These are phyloP conservation scores for Ceryle rudis DNA, from an alignment of 2,797 vertebrate genomes.

Conservation along the genomic window DNA sequence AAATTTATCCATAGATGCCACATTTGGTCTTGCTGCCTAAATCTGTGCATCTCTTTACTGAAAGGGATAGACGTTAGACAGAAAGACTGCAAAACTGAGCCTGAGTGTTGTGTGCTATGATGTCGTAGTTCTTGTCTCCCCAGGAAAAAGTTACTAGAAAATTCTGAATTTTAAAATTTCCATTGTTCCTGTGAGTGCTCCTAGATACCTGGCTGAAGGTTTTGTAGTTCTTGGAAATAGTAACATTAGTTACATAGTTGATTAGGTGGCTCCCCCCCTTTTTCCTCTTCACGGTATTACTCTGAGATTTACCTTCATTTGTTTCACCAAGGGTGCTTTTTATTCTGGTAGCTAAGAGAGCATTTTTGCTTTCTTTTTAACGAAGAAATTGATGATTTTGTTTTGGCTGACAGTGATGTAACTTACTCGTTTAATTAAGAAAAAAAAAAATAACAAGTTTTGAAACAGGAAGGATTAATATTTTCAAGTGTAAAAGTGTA, in stretches of 20 bases:
- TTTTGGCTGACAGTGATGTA: neutral
- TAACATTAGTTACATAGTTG: neutral
- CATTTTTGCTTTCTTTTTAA: slow-evolving; percentile 16
- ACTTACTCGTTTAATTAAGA: neutral
- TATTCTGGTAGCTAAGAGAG: neutral
- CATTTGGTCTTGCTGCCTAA: neutral
- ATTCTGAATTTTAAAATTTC: neutral
- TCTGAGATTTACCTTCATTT: neutral
- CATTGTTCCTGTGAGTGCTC: neutral
- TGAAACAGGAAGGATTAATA: neutral
- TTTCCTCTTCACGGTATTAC: neutral
- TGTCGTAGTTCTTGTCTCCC: neutral
- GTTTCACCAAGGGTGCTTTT: neutral
- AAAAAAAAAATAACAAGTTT: neutral
- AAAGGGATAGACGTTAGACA: neutral
- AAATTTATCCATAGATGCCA: neutral
- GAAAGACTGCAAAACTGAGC: neutral
- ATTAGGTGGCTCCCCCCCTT: neutral
- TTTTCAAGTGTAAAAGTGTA: neutral
- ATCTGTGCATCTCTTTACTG: neutral
- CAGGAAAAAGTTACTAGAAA: neutral
- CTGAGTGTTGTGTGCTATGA: accelerated
- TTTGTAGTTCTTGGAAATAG: neutral
- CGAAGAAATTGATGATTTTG: neutral
- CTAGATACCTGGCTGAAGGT: neutral